Conservation (phyloP, 2,797 vertebrate species). For the Microctenopoma lineatum region DNA sequence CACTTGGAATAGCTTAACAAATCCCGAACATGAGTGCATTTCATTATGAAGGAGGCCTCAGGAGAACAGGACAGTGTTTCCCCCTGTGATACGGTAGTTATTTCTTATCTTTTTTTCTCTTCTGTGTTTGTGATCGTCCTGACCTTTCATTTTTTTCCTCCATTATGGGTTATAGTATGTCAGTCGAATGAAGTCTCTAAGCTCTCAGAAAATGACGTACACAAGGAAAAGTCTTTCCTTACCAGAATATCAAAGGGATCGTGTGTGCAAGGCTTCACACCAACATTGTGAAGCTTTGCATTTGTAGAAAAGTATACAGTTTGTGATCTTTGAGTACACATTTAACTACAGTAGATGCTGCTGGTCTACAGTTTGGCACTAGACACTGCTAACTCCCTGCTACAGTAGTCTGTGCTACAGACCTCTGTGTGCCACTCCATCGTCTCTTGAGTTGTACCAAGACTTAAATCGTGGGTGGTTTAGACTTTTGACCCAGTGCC, state of each 20-base stretch:
- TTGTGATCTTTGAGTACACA: not conserved
- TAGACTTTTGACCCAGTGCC: not conserved
- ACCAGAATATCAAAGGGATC: not conserved
- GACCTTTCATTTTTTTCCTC: not conserved
- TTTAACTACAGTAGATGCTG: too few species aligned
- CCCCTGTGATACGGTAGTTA: not conserved
- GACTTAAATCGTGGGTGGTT: not conserved
- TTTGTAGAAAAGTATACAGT: not conserved
- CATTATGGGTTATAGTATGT: not conserved
- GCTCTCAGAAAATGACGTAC: not conserved
- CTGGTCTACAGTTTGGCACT: too few species aligned
- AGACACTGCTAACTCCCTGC: too few species aligned
- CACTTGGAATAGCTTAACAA: slow-evolving; percentile 11
- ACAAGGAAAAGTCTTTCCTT: not conserved
- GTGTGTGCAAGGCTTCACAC: not conserved
- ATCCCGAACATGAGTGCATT: slow-evolving; percentile 19
- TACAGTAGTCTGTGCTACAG: too few species aligned
- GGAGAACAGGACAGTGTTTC: slow-evolving; percentile 1
- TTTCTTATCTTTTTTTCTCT: slow-evolving; percentile 4
- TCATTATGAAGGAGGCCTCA: slow-evolving; percentile 7
- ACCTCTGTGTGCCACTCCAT: not conserved
- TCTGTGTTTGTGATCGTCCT: not conserved
- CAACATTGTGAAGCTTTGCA: not conserved
- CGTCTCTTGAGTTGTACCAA: not conserved
- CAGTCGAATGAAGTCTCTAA: not conserved